Evolutionary conservation across 2,113 vertebrate genomes (phyloP).

Genomic region (Toxostoma redivivum): DNA sequence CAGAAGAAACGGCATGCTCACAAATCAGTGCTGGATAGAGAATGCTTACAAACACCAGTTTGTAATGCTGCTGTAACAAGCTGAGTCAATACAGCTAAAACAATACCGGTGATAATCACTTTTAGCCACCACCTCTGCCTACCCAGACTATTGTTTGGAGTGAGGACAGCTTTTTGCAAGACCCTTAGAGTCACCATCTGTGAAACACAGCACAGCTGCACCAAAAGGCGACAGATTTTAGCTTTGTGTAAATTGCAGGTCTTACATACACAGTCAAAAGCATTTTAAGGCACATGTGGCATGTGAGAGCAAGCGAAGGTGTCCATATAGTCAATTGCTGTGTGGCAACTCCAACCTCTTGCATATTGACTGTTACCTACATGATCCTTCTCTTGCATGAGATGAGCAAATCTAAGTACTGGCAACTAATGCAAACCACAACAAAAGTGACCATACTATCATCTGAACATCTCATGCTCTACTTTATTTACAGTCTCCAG

Average conservation of each 20-base stretch:
- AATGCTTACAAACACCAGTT: neutral
- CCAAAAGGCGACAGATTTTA: neutral
- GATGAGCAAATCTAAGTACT: conserved; percentile 1
- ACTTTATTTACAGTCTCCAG: conserved; percentile 20
- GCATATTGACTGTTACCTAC: neutral
- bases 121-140: neutral
- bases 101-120: neutral
- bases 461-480: conserved; percentile 31
- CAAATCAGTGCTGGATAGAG: neutral
- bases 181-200: neutral
- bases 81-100: neutral
- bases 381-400: neutral
- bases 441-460: neutral
- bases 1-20: neutral
- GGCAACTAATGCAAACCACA: neutral
- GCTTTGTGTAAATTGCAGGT: neutral
- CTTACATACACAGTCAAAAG: neutral
- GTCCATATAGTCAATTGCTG: neutral
- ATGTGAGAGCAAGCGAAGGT: neutral
- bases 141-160: neutral
- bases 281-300: neutral
- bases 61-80: neutral
- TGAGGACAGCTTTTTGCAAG: neutral
- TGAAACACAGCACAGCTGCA: neutral
- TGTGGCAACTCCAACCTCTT: neutral